Base-by-base conservation (phyloP, 1,140 invertebrate genomes). In the Muscidifurax raptorellus region DNA sequence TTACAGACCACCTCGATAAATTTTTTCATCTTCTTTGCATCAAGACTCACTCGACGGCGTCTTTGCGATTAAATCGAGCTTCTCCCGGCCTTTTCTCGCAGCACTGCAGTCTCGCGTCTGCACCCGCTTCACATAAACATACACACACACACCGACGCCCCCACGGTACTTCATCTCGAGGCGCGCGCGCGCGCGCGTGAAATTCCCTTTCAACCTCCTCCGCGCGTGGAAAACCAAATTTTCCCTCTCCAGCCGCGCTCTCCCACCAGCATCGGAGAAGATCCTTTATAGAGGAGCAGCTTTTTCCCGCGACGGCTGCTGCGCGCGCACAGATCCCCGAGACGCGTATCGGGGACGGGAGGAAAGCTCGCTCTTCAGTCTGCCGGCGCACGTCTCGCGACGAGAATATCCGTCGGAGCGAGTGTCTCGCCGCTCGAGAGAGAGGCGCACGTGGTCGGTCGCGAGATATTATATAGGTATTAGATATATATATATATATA, bases 351-450 rank as follows among this genome's bases (percentile, higher is more conserved):
- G 5, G 12, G 25, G n/a, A n/a, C n/a, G 7, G 5, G 22, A 22
- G 3, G 72, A 6, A 40, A 12, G 30, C 52, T 59, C 52, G 44
- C 44, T 9, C 44, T 40, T 36, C 80, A 82, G 80, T 82, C 80
- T 78, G 66, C 76, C 85, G 85, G 80, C 75, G 52, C 22, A 7
- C 77, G 71, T 80, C 25, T 78, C 83, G 72, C 76, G 15, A 32
- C 22, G 52, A 59, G 52, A 18, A 64, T n/a, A n/a, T 15, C 32
- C 71, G 32, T 81, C 72, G 79, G 32, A 40, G 7, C 71, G 71
- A 32, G 71, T 30, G 15, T 7, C 1, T 69, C 66, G 27, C 25
- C 27, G 27, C 25, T 59, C n/a, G 25, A 7, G 66, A 30, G 28
- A 13, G 66, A 69, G 36, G 9, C 52, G 52, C 52, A 59, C 52